Evolutionary conservation across 2,113 vertebrate species (phyloP).

Genomic region (Cheilinus undulatus): DNA sequence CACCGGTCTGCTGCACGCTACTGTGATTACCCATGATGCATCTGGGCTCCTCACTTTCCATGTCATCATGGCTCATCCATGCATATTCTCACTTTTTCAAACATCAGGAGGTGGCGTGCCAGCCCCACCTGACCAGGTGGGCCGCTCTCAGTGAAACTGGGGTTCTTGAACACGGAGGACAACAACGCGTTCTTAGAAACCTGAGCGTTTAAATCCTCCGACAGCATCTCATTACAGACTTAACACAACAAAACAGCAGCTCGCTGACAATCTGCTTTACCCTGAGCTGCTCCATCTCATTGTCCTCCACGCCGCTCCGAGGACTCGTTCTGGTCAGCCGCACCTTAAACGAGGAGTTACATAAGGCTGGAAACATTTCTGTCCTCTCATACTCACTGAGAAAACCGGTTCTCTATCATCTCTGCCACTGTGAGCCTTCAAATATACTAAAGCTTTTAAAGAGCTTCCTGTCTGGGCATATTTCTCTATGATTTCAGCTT

Average conservation of each 20-base stretch:
- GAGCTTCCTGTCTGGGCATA: no score
- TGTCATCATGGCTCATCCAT: no score
- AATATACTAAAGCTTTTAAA: no score
- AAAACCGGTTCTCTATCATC: no score
- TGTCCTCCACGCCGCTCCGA: not conserved
- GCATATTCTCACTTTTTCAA: no score
- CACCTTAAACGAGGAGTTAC: no score
- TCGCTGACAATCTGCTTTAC: no score
- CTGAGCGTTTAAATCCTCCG: not conserved
- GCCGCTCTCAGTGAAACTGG: conserved; percentile 20
- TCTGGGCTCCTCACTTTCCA: not conserved
- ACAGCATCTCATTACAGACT: conserved; percentile 19
- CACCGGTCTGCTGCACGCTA: not conserved
- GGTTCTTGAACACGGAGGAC: not conserved
- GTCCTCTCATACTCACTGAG: no score
- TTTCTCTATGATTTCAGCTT: no score
- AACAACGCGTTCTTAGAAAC: conserved; percentile 26
- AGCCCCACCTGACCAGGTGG: conserved; percentile 19
- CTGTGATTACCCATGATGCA: not conserved
- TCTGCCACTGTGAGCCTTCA: no score
- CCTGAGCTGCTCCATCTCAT: not conserved
- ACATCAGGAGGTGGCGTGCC: not conserved
- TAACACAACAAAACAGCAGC: not conserved
- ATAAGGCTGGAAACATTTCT: no score
- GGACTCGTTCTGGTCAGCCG: no score